Base-by-base conservation (phyloP, 2,113 vertebrate genomes). In the Otus sunia region DNA sequence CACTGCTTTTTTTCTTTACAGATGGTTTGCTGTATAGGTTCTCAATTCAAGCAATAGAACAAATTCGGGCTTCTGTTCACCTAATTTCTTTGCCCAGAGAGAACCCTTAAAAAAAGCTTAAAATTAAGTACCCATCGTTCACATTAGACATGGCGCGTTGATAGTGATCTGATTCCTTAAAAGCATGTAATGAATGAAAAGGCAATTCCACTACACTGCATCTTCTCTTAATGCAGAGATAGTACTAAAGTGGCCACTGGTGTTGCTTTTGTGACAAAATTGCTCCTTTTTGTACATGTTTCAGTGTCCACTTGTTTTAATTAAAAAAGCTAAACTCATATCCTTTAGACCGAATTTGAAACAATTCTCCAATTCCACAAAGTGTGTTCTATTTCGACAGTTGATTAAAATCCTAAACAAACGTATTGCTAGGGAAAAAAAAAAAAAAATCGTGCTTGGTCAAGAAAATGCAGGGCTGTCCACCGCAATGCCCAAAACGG, bases 121-220 rank as follows among this genome's bases (percentile, higher is more conserved):
- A 63, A 32, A 37, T 43, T 59, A 85, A 67, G 69, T 6, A 79
- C 34, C 43, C 53, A 72, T 60, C 21, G 1, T 68, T 90, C 36
- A 39, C 17, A 26, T 76, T 4, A 91, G 8, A 76, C n/a, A 45
- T 2, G 17, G 45, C 0, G 1, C 95, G 36, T 13, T 30, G 62
- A 50, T 34, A 76, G 41, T 2, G 9, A 87, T 58, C 32, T 5
- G 16, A 89, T 37, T 91, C 76, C 80, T 85, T 43, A 87, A 64
- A 68, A 86, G 15, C 64, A 66, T 3, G 12, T 72, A 88, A 94
- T 73, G 91, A 95, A 92, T 95, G 74, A 92, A 87, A 85, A 69
- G 9, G 50, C 41, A 73, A 56, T 66, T 72, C 73, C 77, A 82
- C 45, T 72, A 58, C 10, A 64, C 22, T n/a, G 59, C 86, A 50